phyloP scores from a whole-genome alignment of 2,797 vertebrate species.

The Poeciliopsis presidionis region DNA sequence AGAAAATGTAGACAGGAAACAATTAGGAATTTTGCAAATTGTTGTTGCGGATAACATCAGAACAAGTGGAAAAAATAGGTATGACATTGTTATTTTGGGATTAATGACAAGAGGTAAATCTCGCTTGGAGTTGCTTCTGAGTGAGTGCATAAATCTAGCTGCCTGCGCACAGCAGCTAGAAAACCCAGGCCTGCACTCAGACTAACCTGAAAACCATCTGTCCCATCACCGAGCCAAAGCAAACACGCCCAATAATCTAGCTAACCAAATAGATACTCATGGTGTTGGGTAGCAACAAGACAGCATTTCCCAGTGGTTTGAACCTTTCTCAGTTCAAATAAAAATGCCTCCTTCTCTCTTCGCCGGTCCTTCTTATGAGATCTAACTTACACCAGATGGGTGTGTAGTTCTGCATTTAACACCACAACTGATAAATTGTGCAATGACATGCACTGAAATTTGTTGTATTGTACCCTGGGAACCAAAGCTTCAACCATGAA shows the following conservation, averaged over 20 bases:
- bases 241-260: slow-evolving; percentile 10
- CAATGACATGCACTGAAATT: not conserved
- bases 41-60: not conserved
- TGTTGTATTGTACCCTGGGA: not conserved
- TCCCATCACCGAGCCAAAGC: not conserved
- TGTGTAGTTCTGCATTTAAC: not conserved
- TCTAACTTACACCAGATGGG: not conserved
- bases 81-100: not conserved
- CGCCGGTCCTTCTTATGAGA: not conserved
- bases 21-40: not conserved
- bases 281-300: slow-evolving; percentile 7
- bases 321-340: not conserved
- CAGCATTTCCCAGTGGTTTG: not conserved
- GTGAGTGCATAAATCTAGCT: not conserved
- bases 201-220: not conserved
- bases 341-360: not conserved
- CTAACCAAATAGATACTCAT: slow-evolving; percentile 9
- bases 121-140: not conserved
- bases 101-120: not conserved
- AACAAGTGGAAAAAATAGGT: not conserved
- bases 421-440: not conserved
- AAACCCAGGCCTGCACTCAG: slow-evolving; percentile 1
- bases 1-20: not conserved
- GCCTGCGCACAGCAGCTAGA: not conserved
- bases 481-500: not conserved